Conservation (phyloP, 1,140 invertebrate genomes). For the Pseudomyrmex cubaensis region DNA sequence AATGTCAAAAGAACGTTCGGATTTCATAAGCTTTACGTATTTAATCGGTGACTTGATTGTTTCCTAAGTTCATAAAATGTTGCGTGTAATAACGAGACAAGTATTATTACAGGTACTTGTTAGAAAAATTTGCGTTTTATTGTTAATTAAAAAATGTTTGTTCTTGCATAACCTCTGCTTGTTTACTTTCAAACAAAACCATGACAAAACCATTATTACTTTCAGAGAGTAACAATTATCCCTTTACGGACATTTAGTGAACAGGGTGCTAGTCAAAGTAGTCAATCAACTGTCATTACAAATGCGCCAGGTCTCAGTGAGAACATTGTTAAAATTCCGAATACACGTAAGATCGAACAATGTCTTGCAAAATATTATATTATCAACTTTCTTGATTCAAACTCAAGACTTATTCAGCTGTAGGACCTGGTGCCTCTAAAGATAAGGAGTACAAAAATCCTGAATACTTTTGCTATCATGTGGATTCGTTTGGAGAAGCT, state of each 20-base stretch:
- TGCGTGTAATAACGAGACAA: slow-evolving; percentile 29
- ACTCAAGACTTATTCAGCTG: slow-evolving; percentile 76
- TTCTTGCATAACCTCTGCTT: not conserved
- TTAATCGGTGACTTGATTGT: not conserved
- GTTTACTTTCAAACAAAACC: not conserved
- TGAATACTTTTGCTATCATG: slow-evolving; percentile 94
- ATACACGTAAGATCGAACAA: slow-evolving; percentile 79
- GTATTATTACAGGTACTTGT: slow-evolving; percentile 32
- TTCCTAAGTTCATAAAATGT: slow-evolving; percentile 58
- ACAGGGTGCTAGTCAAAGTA: not conserved
- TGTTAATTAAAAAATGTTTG: not conserved
- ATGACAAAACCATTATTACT: slow-evolving; percentile 2
- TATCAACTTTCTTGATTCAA: not conserved
- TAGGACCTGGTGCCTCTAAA: slow-evolving; percentile 91
- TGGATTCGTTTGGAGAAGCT: slow-evolving; percentile 92
- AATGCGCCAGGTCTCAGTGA: slow-evolving; percentile 89
- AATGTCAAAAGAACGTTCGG: too few species aligned
- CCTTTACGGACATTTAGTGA: slow-evolving; percentile 4
- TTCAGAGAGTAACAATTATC: slow-evolving; percentile 40
- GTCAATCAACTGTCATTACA: slow-evolving; percentile 10
- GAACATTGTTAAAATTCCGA: slow-evolving; percentile 86
- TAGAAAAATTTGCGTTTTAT: not conserved
- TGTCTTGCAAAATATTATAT: not conserved
- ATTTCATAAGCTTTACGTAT: not conserved
- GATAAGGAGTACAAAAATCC: slow-evolving; percentile 92